Base-by-base conservation (phyloP, 2,797 vertebrate species). In the Tragelaphus eurycerus region DNA sequence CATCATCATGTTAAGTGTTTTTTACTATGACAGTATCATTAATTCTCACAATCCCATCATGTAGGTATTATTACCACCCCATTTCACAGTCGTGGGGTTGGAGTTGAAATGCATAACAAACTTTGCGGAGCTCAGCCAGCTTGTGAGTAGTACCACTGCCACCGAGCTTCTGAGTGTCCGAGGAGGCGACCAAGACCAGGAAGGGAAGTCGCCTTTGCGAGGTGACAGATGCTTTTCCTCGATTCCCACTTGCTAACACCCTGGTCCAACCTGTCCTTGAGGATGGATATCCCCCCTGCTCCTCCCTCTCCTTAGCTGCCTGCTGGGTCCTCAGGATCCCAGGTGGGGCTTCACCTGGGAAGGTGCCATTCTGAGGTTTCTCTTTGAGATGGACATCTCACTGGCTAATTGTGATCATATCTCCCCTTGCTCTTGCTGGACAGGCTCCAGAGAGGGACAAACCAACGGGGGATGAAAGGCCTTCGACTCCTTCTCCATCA, bases 361-460 rank as follows among this genome's bases (percentile, higher is more conserved):
- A n/a, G n/a, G 16, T 13, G 9, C 50, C 34, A 25, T 21, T 50
- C 76, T 31, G 31, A 50, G 52, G 46, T 87, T 54, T 27, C 79
- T 82, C 43, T 92, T 34, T 23, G 5, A 59, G 11, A 29, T 31
- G 31, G 59, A 15, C 67, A 4, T 79, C 76, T 55, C 38, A 46
- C 46, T 15, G 50, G 60, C 1, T 31, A 16, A 46, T 86, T 82
- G 46, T 71, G 38, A 55, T 46, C 62, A 50, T 8, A 9, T 43
- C 27, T 89, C 27, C 76, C 59, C 76, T 25, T 86, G 86, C 67
- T 82, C 34, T 46, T 60, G 54, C 89, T 38, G 87, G 92, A 60
- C 92, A 98, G 97, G 88, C 48, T 76, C 78, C 94, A 7, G 93
- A 92, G 64, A 84, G 31, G 57, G 89, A 97, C 34, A 81, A 54